Percentiles rank a stretch among this genome's conserved stretches.
Conservation (phyloP, 2,888 invertebrate species). For the Gymnoscelis rufifasciata region DNA sequence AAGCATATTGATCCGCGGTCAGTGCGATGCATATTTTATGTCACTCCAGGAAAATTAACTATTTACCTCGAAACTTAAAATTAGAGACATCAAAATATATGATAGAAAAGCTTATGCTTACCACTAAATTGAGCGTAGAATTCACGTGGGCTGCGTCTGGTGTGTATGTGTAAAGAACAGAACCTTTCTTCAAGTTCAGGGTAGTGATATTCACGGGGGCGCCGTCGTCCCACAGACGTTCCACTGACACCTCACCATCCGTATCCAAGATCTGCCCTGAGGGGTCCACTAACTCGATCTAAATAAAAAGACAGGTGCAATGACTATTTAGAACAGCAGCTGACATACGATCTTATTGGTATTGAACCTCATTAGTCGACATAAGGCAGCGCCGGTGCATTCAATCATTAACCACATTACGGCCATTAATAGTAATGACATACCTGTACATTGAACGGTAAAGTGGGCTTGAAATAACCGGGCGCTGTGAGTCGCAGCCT, state of each 20-base stretch:
- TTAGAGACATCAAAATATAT: too few species aligned
- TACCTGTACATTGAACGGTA: constrained; percentile 87
- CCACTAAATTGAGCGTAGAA: constrained; percentile 85
- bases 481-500: constrained; percentile 89
- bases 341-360: too few species aligned
- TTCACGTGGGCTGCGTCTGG: constrained; percentile 73
- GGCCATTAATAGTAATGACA: constrained; percentile 18
- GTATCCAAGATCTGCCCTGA: constrained; percentile 51
- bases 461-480: constrained; percentile 92
- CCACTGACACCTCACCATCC: constrained; percentile 58
- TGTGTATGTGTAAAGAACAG: constrained; percentile 52
- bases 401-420: constrained; percentile 14
- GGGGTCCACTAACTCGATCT: constrained; percentile 65
- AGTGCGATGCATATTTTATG: too few species aligned
- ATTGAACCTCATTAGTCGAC: neutral
- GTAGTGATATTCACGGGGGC: constrained; percentile 60
- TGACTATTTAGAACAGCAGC: neutral
- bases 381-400: constrained; percentile 7
- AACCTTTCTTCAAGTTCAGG: constrained; percentile 50
- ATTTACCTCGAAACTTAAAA: too few species aligned
- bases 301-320: constrained; percentile 12
- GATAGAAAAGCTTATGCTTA: constrained; percentile 48
- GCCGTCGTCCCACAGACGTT: constrained; percentile 68
- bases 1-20: too few species aligned
- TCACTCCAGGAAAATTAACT: too few species aligned